Conservation (phyloP, 2,797 vertebrate genomes). For the Coccyzus lansbergi region DNA sequence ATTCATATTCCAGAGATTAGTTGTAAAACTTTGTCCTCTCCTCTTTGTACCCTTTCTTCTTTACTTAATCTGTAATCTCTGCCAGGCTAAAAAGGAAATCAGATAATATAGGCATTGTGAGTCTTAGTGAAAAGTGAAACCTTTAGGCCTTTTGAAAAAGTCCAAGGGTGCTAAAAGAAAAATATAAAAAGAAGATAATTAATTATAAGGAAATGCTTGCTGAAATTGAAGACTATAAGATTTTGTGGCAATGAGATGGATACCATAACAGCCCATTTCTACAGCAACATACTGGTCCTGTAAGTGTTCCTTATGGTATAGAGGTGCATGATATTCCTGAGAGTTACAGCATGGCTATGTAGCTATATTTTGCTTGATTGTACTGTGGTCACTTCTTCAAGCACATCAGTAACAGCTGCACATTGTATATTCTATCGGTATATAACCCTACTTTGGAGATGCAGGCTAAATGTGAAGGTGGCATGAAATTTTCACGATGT, state of each 20-base stretch:
- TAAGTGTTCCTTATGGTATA: not conserved
- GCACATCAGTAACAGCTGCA: not conserved
- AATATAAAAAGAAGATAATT: not conserved
- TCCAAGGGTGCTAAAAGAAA: not conserved
- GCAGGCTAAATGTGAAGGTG: not conserved
- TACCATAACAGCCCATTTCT: not conserved
- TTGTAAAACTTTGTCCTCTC: not conserved
- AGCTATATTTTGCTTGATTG: not conserved
- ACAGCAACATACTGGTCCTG: not conserved
- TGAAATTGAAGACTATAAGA: not conserved
- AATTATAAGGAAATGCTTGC: not conserved
- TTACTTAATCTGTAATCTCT: not conserved
- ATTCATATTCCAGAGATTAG: not conserved
- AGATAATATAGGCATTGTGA: not conserved
- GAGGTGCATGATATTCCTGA: not conserved
- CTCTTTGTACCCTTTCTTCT: not conserved
- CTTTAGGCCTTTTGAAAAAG: not conserved
- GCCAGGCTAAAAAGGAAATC: not conserved
- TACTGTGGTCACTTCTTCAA: not conserved
- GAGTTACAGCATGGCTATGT: not conserved
- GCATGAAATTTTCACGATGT: not conserved
- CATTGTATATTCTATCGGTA: not conserved
- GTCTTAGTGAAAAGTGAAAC: not conserved
- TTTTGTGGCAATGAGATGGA: not conserved
- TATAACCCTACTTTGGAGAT: not conserved